A percentile compares a stretch with the other conserved stretches of the same genome.
Conservation (phyloP, 1,140 invertebrate species). For the Eupeodes corollae region DNA sequence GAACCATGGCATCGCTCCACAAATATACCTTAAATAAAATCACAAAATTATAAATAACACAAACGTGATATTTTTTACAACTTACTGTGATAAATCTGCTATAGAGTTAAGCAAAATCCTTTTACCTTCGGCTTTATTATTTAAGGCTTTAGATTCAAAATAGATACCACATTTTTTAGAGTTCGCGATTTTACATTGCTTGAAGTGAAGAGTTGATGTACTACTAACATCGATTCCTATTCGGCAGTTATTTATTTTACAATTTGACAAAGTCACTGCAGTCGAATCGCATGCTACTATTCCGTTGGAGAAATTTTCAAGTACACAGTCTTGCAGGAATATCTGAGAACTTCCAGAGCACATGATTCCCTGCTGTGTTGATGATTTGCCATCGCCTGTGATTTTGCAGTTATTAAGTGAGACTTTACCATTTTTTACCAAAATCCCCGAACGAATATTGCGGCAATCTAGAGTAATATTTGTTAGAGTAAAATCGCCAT, state of each 20-base stretch:
- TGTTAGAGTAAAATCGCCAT: slow-evolving; percentile 30
- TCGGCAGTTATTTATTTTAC: slow-evolving; percentile 3
- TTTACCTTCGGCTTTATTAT: not conserved
- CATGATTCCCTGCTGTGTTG: slow-evolving; percentile 38
- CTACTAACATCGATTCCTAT: slow-evolving; percentile 1
- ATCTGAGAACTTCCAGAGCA: slow-evolving; percentile 29
- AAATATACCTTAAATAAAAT: not conserved
- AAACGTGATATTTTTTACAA: too few species aligned
- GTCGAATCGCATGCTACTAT: slow-evolving; percentile 3
- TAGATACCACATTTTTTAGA: not conserved
- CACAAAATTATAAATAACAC: not conserved
- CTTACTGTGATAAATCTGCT: too few species aligned
- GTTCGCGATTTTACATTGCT: not conserved
- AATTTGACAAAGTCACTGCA: not conserved
- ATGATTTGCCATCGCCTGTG: slow-evolving; percentile 29
- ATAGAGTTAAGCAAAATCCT: too few species aligned
- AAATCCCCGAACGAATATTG: slow-evolving; percentile 33
- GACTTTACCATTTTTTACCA: slow-evolving; percentile 33
- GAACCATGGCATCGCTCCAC: not conserved
- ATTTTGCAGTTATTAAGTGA: slow-evolving; percentile 34
- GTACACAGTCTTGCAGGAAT: slow-evolving; percentile 27
- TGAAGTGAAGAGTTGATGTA: slow-evolving; percentile 2
- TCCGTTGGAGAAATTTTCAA: slow-evolving; percentile 34
- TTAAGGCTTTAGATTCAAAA: not conserved
- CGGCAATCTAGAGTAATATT: slow-evolving; percentile 38